Base-by-base conservation (phyloP, 2,888 invertebrate species). In the Pachydiplax longipennis region DNA sequence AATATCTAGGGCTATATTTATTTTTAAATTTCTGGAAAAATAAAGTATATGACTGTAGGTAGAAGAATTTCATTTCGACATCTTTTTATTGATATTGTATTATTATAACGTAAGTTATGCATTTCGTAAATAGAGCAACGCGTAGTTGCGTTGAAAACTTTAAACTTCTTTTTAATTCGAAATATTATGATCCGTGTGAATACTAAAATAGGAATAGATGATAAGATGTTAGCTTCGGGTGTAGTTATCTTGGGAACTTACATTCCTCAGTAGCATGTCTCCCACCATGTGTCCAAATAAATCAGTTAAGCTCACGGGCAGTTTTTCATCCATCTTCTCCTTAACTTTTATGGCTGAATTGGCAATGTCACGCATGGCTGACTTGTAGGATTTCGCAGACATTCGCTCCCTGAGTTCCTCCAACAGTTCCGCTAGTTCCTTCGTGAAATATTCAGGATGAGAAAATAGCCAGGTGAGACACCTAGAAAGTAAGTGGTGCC, bases 301-400 rank as follows among this genome's bases (percentile, higher is more conserved):
- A 92, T 94, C 94, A 3, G 94, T 94, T 92, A 94, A 94, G 91
- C 94, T 94, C 91, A 94, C 93, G 15, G 94, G 94, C 90, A 94
- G 94, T 0, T 94, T 94, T 58, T 92, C 92, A 61, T 92, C 92
- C 22, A 93, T 92, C 92, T 94, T 65, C 65, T 65, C 65, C 25
- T 65, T 65, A 22, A 65, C 65, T 8, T n/a, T 22, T 22, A n/a
- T 65, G n/a, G 13, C 65, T 22, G n/a, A 2, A 8, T 13, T 65
- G 8, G n/a, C 5, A n/a, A 65, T 65, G 6, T 65, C 5, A 25
- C 22, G 22, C 22, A 65, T 65, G 0, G 65, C 65, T 5, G 65
- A 65, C 5, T 25, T 65, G 22, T 65, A 65, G 1, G 94, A 93
- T 91, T 93, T 93, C 48, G 93, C 93, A 58, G 93, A 93, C 53